Percentiles rank a stretch among this genome's conserved stretches.
Conservation (phyloP, 1,140 invertebrate genomes). For the Diorhabda elongata region DNA sequence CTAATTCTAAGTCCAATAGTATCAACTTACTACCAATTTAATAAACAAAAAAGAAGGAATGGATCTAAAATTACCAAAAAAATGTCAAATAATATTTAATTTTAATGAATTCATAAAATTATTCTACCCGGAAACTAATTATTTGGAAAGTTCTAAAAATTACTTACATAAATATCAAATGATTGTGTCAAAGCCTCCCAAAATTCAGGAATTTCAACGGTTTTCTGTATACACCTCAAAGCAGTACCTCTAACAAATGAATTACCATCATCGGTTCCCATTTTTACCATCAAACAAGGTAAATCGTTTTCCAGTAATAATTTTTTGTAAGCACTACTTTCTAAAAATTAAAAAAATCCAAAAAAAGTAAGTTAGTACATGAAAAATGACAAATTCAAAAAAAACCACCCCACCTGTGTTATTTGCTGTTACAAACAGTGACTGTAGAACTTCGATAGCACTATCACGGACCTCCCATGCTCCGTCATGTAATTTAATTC, state of each 20-base stretch:
- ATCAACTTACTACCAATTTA: too few species aligned
- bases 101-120: too few species aligned
- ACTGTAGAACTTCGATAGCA: constrained; percentile 64
- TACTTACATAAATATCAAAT: constrained; percentile 59
- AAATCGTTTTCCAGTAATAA: constrained; percentile 64
- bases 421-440: constrained; percentile 61
- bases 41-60: too few species aligned
- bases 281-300: constrained; percentile 58
- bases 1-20: too few species aligned
- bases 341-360: constrained; percentile 42
- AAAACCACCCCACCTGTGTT: constrained; percentile 57
- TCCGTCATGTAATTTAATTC: constrained; percentile 63
- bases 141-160: background rate
- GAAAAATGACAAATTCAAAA: too few species aligned
- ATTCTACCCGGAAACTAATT: too few species aligned
- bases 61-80: too few species aligned
- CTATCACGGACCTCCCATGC: constrained; percentile 74
- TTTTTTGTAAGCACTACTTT: constrained; percentile 73
- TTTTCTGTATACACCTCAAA: constrained; percentile 61
- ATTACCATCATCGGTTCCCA: constrained; percentile 63
- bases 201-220: constrained; percentile 58
- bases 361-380: background rate
- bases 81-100: too few species aligned
- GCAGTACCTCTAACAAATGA: constrained; percentile 70
- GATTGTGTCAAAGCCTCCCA: constrained; percentile 61